These are phyloP conservation scores for Sitta europaea DNA, from an alignment of 2,113 vertebrate species.

Conservation along the genomic window DNA sequence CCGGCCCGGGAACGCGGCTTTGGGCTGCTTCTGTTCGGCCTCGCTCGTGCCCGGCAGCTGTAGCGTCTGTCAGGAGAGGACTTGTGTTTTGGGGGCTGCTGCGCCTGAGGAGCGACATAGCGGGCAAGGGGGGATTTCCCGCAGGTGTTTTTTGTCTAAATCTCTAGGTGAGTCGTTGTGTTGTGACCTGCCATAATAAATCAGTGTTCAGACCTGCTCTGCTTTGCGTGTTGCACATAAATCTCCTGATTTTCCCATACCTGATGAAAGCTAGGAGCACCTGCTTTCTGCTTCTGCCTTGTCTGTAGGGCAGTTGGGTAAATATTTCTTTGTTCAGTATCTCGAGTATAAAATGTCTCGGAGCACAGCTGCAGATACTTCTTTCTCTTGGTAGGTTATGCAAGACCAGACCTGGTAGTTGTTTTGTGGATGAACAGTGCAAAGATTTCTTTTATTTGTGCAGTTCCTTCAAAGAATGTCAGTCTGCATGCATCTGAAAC, in stretches of 20 bases:
- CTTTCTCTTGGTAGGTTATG: neutral
- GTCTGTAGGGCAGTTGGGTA: neutral
- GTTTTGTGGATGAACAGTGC: neutral
- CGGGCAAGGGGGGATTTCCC: accelerated
- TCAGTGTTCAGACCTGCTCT: neutral
- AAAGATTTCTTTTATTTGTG: neutral
- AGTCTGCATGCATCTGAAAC: neutral
- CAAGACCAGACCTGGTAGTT: neutral
- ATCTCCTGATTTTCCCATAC: neutral
- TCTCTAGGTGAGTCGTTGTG: accelerated
- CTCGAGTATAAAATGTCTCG: neutral
- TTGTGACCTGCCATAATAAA: neutral
- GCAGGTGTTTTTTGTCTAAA: neutral
- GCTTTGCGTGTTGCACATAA: neutral
- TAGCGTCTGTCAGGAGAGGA: neutral
- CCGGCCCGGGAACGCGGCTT: neutral
- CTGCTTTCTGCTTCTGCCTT: neutral
- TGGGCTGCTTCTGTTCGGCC: neutral
- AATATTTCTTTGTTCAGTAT: neutral
- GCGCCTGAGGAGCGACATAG: accelerated
- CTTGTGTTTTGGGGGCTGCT: neutral
- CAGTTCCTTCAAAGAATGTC: accelerated
- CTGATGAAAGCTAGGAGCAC: neutral
- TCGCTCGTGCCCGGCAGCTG: neutral
- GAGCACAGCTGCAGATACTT: neutral